Conservation (phyloP, 1,140 invertebrate species). For the Bombus huntii region DNA sequence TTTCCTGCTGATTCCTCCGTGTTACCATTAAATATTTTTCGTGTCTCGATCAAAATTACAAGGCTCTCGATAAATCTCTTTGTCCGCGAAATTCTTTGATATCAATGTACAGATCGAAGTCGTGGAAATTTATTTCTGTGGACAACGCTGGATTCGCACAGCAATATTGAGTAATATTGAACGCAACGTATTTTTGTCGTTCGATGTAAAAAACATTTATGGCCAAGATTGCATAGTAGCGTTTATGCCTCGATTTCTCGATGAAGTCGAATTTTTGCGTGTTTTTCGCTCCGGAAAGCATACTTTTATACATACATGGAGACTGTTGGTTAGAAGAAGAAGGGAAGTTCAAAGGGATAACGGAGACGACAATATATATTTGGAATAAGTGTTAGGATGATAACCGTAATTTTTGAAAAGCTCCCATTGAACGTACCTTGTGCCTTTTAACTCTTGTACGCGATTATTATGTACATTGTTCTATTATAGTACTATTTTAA, state of each 20-base stretch:
- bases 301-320: slow-evolving; percentile 1
- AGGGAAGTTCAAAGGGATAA: slow-evolving; percentile 47
- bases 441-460: slow-evolving; percentile 13
- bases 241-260: slow-evolving; percentile 52
- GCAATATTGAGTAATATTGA: slow-evolving; percentile 28
- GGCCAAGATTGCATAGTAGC: slow-evolving; percentile 48
- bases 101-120: slow-evolving; percentile 43
- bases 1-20: slow-evolving; percentile 36
- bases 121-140: slow-evolving; percentile 53
- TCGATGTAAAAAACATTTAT: slow-evolving; percentile 55
- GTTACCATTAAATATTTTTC: slow-evolving; percentile 45
- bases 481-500: not conserved
- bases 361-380: slow-evolving; percentile 65
- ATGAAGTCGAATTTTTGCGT: slow-evolving; percentile 51
- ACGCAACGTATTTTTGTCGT: slow-evolving; percentile 45
- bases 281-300: slow-evolving; percentile 60
- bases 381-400: slow-evolving; percentile 54
- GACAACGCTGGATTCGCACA: slow-evolving; percentile 50
- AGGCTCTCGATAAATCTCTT: slow-evolving; percentile 20
- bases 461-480: not conserved
- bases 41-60: slow-evolving; percentile 41
- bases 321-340: slow-evolving; percentile 47
- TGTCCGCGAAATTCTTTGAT: slow-evolving; percentile 41
- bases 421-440: slow-evolving; percentile 46
- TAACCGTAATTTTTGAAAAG: slow-evolving; percentile 50